Conservation (phyloP, 2,113 vertebrate species). For the Chauna torquata region DNA sequence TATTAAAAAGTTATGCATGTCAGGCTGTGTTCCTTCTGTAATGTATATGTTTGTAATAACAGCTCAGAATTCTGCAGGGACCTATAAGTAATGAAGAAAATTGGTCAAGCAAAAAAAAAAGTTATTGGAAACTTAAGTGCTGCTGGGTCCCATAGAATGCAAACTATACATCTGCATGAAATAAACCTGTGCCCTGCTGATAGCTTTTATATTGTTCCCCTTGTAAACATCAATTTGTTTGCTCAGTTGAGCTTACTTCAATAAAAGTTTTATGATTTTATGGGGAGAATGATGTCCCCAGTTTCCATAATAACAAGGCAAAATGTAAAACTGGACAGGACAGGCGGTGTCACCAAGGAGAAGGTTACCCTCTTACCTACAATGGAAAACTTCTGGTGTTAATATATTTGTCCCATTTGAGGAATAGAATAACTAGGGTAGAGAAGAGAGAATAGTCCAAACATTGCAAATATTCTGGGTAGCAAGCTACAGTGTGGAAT, state of each 20-base stretch:
- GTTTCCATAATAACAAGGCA: background rate
- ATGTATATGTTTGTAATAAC: constrained; percentile 38
- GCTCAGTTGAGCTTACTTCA: background rate
- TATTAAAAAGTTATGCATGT: constrained; percentile 6
- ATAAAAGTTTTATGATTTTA: constrained; percentile 6
- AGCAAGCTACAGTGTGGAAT: background rate
- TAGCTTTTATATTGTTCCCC: background rate
- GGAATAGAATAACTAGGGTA: background rate
- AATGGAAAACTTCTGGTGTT: background rate
- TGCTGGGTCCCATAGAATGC: background rate
- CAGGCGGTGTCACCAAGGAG: background rate
- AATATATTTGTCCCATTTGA: background rate
- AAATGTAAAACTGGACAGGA: background rate
- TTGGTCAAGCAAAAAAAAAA: constrained; percentile 31
- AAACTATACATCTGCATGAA: constrained; percentile 42
- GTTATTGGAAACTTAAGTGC: constrained; percentile 55
- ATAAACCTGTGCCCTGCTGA: constrained; percentile 33
- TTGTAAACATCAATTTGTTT: background rate
- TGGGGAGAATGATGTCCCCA: background rate
- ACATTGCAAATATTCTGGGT: background rate
- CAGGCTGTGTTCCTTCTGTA: constrained; percentile 12
- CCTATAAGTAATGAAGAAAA: constrained; percentile 41
- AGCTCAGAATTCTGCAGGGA: constrained; percentile 24
- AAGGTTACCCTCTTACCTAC: background rate
- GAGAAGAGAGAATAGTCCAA: background rate